Conservation (phyloP, 2,113 vertebrate genomes). For the Melanocharis versteri region DNA sequence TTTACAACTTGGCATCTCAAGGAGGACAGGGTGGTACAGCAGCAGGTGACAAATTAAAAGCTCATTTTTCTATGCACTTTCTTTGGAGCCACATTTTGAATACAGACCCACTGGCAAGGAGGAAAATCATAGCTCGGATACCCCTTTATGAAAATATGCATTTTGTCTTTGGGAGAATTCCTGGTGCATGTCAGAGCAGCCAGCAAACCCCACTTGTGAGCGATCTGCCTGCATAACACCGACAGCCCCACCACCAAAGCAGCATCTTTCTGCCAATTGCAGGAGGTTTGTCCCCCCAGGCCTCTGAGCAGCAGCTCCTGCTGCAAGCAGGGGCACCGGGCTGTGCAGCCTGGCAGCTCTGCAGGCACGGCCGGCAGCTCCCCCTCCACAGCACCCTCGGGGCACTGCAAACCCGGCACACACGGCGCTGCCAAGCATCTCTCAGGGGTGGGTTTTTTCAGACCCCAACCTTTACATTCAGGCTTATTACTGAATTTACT, state of each 20-base stretch:
- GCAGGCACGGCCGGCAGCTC: background rate
- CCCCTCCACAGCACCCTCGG: background rate
- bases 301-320: background rate
- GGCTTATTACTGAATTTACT: background rate
- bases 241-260: background rate
- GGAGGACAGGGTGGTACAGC: conserved; percentile 23
- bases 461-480: background rate
- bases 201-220: background rate
- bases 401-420: background rate
- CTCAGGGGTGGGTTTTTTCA: background rate
- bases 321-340: background rate
- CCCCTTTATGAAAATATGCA: background rate
- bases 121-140: background rate
- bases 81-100: background rate
- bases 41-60: conserved; percentile 56
- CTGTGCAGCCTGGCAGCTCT: background rate
- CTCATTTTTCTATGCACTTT: conserved; percentile 44
- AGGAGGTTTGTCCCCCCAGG: background rate
- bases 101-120: background rate
- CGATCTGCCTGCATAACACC: background rate
- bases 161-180: background rate
- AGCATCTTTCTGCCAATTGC: background rate
- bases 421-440: background rate
- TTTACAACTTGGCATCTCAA: conserved; percentile 39
- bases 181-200: background rate